phyloP scores from a whole-genome alignment of 2,797 vertebrate genomes.

The Crenuchus spilurus region DNA sequence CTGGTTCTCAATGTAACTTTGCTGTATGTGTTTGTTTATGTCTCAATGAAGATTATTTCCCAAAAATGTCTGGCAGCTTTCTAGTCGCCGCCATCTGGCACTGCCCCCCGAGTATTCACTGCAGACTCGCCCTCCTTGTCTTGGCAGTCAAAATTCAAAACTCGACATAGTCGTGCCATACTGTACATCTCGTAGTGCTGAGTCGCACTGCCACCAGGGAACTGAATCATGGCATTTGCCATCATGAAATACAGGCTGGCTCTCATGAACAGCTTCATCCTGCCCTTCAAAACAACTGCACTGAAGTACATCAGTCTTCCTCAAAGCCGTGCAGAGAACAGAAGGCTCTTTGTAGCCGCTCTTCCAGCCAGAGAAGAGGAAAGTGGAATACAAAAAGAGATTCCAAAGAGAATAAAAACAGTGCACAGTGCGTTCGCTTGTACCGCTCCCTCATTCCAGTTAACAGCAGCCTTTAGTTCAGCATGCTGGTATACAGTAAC shows the following conservation, averaged over 20 bases:
- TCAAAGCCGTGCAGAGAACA: constrained; percentile 10
- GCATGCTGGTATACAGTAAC: not conserved
- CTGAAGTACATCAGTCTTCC: constrained; percentile 17
- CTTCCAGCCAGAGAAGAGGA: constrained; percentile 4
- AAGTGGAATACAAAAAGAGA: not conserved
- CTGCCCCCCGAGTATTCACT: constrained; percentile 8
- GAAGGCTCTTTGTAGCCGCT: constrained; percentile 14
- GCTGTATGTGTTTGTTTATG: constrained; percentile 15
- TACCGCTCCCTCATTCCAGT: not conserved
- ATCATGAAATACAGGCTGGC: not conserved
- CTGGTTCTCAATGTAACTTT: not conserved
- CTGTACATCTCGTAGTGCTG: constrained; percentile 24
- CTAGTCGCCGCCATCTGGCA: constrained; percentile 38
- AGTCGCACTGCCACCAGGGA: constrained; percentile 19
- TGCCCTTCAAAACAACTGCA: constrained; percentile 7
- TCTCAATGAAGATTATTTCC: constrained; percentile 39
- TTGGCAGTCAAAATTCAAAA: constrained; percentile 40
- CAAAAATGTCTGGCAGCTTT: constrained; percentile 44
- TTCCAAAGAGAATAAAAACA: not conserved
- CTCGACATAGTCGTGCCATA: constrained; percentile 31
- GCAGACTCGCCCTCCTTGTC: constrained; percentile 14
- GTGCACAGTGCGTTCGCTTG: constrained; percentile 1
- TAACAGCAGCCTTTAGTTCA: not conserved
- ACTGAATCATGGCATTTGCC: constrained; percentile 31
- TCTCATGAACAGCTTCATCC: constrained; percentile 18